Conservation (phyloP, 92 coral and sea anemone species). For the Bergia puertoricense region DNA sequence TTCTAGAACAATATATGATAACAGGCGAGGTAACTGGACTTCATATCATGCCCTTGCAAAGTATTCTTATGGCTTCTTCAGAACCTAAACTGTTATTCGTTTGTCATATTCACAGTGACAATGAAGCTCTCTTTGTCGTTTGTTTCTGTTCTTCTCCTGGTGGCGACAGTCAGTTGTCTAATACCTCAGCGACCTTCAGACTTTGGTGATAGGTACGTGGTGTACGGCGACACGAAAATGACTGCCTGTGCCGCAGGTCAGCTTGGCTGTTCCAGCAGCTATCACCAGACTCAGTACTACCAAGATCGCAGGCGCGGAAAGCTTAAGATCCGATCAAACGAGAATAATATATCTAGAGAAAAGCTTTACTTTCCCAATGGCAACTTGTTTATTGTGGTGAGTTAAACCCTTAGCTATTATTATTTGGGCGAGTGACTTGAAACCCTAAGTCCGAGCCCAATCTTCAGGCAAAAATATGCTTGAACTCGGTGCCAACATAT, state of each 20-base stretch:
- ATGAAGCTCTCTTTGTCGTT: neutral
- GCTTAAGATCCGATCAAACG: too few relatives aligned
- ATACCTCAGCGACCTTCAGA: neutral
- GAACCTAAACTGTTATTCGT: neutral
- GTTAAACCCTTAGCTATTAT: too few relatives aligned
- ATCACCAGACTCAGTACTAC: neutral
- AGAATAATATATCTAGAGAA: too few relatives aligned
- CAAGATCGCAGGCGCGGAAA: neutral
- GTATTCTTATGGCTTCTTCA: neutral
- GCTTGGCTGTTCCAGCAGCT: too few relatives aligned
- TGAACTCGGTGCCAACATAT: too few relatives aligned
- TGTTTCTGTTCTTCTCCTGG: slow-evolving; percentile 1
- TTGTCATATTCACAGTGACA: neutral
- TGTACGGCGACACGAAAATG: slow-evolving; percentile 5
- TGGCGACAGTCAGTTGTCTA: neutral
- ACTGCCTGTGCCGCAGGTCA: neutral
- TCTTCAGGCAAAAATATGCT: too few relatives aligned
- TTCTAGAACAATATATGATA: too few relatives aligned
- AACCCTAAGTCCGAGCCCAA: too few relatives aligned
- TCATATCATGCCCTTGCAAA: neutral
- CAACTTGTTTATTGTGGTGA: too few relatives aligned
- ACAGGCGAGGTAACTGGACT: too few relatives aligned
- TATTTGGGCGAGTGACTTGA: too few relatives aligned
- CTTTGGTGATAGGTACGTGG: slow-evolving; percentile 11
- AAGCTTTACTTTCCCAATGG: too few relatives aligned